Evolutionary conservation across 2,888 invertebrate species (phyloP).

Genomic region (Dilophus febrilis): DNA sequence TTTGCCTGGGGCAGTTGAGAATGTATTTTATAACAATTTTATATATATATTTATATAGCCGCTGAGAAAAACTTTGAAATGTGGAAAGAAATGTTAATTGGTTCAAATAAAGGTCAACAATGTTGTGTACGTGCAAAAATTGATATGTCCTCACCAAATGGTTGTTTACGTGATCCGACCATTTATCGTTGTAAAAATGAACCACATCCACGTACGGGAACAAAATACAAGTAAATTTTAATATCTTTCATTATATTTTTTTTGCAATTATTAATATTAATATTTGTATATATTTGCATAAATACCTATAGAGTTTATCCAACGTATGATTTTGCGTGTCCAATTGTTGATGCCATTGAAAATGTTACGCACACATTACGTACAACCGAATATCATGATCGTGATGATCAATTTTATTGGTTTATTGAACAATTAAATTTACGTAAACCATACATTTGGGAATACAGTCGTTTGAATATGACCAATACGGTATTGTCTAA

Average conservation of each 20-base stretch:
- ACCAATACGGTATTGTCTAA: constrained; percentile 97
- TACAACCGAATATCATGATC: constrained; percentile 96
- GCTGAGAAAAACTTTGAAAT: constrained; percentile 67
- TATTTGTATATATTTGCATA: neutral
- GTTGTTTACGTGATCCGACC: constrained; percentile 94
- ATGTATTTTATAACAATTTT: too few relatives aligned
- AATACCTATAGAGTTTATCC: constrained; percentile 76
- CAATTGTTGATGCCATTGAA: constrained; percentile 95
- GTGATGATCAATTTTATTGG: constrained; percentile 97
- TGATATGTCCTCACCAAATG: constrained; percentile 90
- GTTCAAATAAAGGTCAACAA: constrained; percentile 57
- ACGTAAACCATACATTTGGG: constrained; percentile 88
- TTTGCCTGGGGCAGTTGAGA: neutral
- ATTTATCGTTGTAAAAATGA: constrained; percentile 97
- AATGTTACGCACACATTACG: constrained; percentile 93
- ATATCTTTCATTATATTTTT: neutral
- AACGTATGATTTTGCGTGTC: constrained; percentile 99
- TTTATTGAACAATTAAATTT: constrained; percentile 74
- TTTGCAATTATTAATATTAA: neutral
- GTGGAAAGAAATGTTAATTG: constrained; percentile 93
- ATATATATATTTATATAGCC: constrained; percentile 35
- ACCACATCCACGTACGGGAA: constrained; percentile 82
- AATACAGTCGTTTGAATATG: constrained; percentile 92
- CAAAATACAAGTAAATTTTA: constrained; percentile 70
- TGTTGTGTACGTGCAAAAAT: constrained; percentile 96